phyloP scores from a whole-genome alignment of 2,888 invertebrate species.

The Unio pictorum region DNA sequence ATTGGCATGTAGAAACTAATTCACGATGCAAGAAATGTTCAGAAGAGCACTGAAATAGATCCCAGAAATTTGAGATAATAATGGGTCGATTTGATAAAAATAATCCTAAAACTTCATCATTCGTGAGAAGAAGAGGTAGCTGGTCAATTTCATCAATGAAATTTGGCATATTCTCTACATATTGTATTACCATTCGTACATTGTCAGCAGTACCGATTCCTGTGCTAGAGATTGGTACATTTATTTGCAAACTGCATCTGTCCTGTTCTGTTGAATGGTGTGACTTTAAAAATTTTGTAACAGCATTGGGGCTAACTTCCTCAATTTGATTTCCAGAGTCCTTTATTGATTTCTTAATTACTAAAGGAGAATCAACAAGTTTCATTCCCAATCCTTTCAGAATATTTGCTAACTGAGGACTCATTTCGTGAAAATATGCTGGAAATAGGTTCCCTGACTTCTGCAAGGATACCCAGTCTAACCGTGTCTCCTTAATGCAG shows the following conservation, averaged over 20 bases:
- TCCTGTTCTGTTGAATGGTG: background rate
- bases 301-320: conserved; percentile 2
- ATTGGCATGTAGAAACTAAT: too few relatives aligned
- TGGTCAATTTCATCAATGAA: conserved; percentile 15
- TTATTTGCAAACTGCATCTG: background rate
- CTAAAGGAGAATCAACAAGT: conserved; percentile 13
- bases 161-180: conserved; percentile 9
- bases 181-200: conserved; percentile 6
- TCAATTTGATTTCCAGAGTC: conserved; percentile 3
- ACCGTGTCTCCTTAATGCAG: too few relatives aligned
- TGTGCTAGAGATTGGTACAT: conserved; percentile 8
- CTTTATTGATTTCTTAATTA: conserved; percentile 13
- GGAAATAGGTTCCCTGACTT: background rate
- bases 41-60: conserved; percentile 16
- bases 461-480: background rate
- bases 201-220: background rate
- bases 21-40: too few relatives aligned
- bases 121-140: conserved; percentile 32
- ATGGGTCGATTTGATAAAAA: conserved; percentile 10
- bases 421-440: background rate
- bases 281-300: conserved; percentile 12
- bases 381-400: conserved; percentile 26
- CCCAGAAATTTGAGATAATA: conserved; percentile 11
- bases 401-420: background rate
- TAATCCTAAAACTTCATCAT: conserved; percentile 11